Evolutionary conservation across 2,113 vertebrate species (phyloP).

Genomic region (Alosa alosa): DNA sequence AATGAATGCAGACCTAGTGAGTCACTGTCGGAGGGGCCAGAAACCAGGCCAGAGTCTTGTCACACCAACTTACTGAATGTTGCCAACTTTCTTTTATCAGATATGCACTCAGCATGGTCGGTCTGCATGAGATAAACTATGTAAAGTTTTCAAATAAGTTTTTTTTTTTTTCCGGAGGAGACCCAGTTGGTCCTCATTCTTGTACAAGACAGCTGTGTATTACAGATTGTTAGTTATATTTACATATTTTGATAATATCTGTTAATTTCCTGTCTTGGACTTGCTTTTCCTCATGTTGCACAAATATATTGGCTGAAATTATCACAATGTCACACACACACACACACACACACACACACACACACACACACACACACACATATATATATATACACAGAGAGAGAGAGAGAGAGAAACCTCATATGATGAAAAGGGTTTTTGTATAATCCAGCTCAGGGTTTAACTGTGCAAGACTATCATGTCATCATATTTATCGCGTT

Average conservation of each 20-base stretch:
- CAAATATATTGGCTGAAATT: background rate
- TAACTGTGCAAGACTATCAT: background rate
- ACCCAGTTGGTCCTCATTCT: background rate
- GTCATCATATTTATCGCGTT: background rate
- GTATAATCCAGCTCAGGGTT: background rate
- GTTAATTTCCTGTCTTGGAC: background rate
- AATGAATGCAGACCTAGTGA: background rate
- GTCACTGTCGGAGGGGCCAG: background rate
- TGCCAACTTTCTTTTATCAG: constrained; percentile 1
- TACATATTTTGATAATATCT: background rate
- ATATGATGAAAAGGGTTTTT: background rate
- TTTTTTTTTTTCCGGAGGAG: background rate
- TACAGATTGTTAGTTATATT: background rate
- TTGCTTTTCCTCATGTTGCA: background rate
- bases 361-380: background rate
- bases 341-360: too few relatives aligned
- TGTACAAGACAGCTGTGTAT: background rate
- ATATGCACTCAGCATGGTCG: background rate
- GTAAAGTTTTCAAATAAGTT: background rate
- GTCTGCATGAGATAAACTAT: background rate
- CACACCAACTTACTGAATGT: background rate
- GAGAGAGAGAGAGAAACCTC: background rate
- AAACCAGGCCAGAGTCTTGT: background rate
- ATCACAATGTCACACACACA: background rate
- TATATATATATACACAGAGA: background rate